phyloP scores from a whole-genome alignment of 2,113 vertebrate genomes.

The Scophthalmus maximus region DNA sequence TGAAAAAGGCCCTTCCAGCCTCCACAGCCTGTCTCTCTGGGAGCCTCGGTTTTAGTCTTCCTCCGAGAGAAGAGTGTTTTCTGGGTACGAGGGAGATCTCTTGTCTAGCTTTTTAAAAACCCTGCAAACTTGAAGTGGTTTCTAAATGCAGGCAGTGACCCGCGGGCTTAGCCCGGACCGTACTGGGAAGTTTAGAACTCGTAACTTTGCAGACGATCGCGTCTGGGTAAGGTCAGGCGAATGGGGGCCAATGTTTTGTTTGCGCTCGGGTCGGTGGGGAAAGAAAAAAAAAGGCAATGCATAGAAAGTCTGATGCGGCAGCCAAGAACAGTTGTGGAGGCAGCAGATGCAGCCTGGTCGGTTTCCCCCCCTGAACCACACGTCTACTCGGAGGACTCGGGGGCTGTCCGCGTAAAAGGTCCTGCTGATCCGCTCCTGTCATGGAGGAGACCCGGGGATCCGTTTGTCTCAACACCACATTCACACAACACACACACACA shows the following conservation, averaged over 20 bases:
- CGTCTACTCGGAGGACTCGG: slow-evolving; percentile 51
- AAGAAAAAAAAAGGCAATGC: slow-evolving; percentile 14
- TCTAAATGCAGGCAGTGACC: slow-evolving; percentile 48
- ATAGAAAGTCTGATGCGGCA: slow-evolving; percentile 58
- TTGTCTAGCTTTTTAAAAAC: slow-evolving; percentile 26
- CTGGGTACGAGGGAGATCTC: slow-evolving; percentile 13
- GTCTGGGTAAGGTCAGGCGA: slow-evolving; percentile 54
- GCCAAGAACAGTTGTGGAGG: slow-evolving; percentile 62
- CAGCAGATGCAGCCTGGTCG: slow-evolving; percentile 32
- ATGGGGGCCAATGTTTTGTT: slow-evolving; percentile 56
- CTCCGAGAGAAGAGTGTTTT: slow-evolving; percentile 22
- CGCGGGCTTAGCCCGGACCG: slow-evolving; percentile 33
- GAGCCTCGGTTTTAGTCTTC: slow-evolving; percentile 17
- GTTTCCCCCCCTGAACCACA: slow-evolving; percentile 42
- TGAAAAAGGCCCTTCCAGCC: slow-evolving; percentile 34
- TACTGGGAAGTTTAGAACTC: slow-evolving; percentile 45
- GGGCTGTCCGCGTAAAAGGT: slow-evolving; percentile 69
- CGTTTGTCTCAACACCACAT: slow-evolving; percentile 73
- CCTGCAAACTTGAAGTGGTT: slow-evolving; percentile 30
- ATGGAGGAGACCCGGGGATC: slow-evolving; percentile 81
- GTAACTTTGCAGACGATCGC: slow-evolving; percentile 40
- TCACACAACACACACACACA: slow-evolving; percentile 44
- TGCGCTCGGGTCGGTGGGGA: slow-evolving; percentile 48
- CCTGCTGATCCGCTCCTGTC: slow-evolving; percentile 79
- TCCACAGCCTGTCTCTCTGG: slow-evolving; percentile 6